Evolutionary conservation across 30 jellyfish, hydroid and myxozoan species (phyloP).

Genomic region (Phacellophora camtschatica): DNA sequence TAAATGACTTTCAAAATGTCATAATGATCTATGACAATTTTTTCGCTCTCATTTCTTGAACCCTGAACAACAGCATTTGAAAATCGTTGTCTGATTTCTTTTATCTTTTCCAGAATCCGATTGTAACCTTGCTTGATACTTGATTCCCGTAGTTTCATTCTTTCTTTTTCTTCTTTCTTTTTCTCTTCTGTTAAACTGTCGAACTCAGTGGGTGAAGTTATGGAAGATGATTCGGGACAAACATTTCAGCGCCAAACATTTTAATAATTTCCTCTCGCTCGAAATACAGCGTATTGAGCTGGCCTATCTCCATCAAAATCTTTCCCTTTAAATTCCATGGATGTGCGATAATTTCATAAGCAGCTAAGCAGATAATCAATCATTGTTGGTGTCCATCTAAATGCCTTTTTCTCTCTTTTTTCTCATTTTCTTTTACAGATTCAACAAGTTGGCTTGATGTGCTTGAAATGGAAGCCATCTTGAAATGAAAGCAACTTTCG

Average conservation of each 20-base stretch:
- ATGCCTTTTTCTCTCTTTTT: not conserved
- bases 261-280: conserved; percentile 16
- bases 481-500: not conserved
- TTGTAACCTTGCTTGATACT: conserved; percentile 40
- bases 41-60: conserved; percentile 69
- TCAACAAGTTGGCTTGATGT: not conserved
- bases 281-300: conserved; percentile 41
- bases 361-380: conserved; percentile 26
- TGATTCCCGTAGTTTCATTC: conserved; percentile 16
- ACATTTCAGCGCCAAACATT: conserved; percentile 9
- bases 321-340: conserved; percentile 33
- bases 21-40: conserved; percentile 36
- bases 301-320: conserved; percentile 64
- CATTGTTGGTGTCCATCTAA: conserved; percentile 33
- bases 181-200: conserved; percentile 8
- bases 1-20: conserved; percentile 41
- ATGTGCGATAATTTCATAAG: conserved; percentile 13
- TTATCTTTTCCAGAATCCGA: conserved; percentile 69
- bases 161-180: conserved; percentile 2
- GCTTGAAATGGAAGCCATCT: not conserved
- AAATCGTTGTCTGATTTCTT: conserved; percentile 61
- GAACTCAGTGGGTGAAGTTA: conserved; percentile 17
- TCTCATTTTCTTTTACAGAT: not conserved
- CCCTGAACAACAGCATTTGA: conserved; percentile 69
- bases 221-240: conserved; percentile 15